A percentile compares a stretch with the other conserved stretches of the same genome.
These are phyloP conservation scores for Calliscelio sp. DNA, from an alignment of 2,888 invertebrate genomes.

Conservation along the genomic window DNA sequence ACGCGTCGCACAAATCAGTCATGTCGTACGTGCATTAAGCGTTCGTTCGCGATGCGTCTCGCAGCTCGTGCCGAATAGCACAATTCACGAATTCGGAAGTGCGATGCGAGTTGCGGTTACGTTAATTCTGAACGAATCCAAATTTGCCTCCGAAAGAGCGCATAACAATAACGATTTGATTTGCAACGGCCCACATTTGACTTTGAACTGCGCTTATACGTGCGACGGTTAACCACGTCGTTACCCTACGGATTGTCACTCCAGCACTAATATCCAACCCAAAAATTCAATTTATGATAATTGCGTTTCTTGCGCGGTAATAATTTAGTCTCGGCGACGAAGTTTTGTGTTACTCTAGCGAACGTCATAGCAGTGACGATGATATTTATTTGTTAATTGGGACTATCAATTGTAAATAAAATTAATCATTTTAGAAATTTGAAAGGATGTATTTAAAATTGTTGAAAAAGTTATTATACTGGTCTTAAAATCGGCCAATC, in stretches of 20 bases:
- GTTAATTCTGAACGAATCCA: conserved; percentile 76
- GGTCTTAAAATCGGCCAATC: too few species aligned
- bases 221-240: conserved; percentile 68
- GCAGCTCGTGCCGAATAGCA: conserved; percentile 32
- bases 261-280: conserved; percentile 42
- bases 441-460: too few species aligned
- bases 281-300: conserved; percentile 68
- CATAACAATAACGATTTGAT: conserved; percentile 82
- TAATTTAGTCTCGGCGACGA: conserved; percentile 28
- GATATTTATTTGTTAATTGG: too few species aligned
- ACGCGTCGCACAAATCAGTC: conserved; percentile 4
- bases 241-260: conserved; percentile 60
- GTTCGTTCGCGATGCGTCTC: conserved; percentile 35
- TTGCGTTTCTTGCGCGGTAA: conserved; percentile 55
- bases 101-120: conserved; percentile 65
- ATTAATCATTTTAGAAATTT: background rate
- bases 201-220: conserved; percentile 67
- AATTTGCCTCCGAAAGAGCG: conserved; percentile 75
- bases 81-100: conserved; percentile 45
- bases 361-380: conserved; percentile 21
- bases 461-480: too few species aligned
- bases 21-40: conserved; percentile 36
- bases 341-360: conserved; percentile 40
- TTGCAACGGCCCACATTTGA: conserved; percentile 79
- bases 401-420: background rate